These are phyloP conservation scores for Zonitis immaculata DNA, from an alignment of 2,888 invertebrate genomes.

Conservation along the genomic window DNA sequence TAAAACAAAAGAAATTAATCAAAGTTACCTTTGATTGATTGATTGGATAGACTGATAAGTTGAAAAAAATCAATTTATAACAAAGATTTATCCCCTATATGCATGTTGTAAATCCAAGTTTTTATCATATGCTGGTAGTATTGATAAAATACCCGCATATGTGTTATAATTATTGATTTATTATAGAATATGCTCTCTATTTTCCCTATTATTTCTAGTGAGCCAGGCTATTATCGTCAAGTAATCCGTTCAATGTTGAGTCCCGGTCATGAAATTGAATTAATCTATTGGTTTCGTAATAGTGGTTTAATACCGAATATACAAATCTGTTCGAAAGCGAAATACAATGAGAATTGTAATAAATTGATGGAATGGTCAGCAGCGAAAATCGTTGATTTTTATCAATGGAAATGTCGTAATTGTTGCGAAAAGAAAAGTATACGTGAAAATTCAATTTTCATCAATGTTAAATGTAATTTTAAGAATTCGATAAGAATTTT, in stretches of 20 bases:
- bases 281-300: conserved; percentile 53
- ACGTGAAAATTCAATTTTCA: conserved; percentile 56
- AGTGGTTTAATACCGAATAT: conserved; percentile 49
- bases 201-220: conserved; percentile 29
- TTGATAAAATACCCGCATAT: conserved; percentile 10
- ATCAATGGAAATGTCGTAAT: conserved; percentile 51
- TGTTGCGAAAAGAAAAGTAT: conserved; percentile 50
- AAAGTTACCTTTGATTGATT: too few species aligned
- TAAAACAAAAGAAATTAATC: too few species aligned
- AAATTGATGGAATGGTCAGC: conserved; percentile 48
- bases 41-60: too few species aligned
- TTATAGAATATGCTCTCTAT: not conserved
- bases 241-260: conserved; percentile 51
- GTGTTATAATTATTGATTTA: conserved; percentile 15
- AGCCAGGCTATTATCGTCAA: conserved; percentile 48
- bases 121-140: not conserved
- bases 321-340: conserved; percentile 43
- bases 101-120: too few species aligned
- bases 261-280: conserved; percentile 52
- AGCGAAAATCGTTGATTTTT: conserved; percentile 47
- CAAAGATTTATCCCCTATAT: not conserved
- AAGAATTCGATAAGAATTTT: conserved; percentile 58
- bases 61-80: too few species aligned
- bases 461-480: conserved; percentile 59
- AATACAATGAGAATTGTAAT: conserved; percentile 25